Conservation (phyloP, 2,113 vertebrate genomes). For the Rhizomys pruinosus region DNA sequence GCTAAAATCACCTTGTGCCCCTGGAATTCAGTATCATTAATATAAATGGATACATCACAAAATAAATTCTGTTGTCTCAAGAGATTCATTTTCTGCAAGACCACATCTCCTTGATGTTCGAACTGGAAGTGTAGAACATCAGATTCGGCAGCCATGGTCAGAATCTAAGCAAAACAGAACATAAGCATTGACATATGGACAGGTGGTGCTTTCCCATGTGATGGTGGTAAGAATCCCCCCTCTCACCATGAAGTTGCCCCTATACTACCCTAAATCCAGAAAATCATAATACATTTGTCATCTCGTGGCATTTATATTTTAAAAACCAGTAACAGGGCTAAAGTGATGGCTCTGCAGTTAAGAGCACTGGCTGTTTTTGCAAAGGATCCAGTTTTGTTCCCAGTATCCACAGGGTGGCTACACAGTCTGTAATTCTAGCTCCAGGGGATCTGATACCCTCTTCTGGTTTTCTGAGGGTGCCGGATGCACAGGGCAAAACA, state of each 20-base stretch:
- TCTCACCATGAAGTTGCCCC: background rate
- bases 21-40: slow-evolving; percentile 91
- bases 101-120: slow-evolving; percentile 88
- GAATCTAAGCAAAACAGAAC: slow-evolving; percentile 61
- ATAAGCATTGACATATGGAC: background rate
- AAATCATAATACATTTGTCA: slow-evolving; percentile 12
- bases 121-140: slow-evolving; percentile 90
- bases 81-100: slow-evolving; percentile 91
- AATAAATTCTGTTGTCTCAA: slow-evolving; percentile 91
- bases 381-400: too few species aligned
- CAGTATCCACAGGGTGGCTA: too few species aligned
- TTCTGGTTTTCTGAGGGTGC: too few species aligned
- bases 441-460: too few species aligned
- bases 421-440: too few species aligned
- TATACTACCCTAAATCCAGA: slow-evolving; percentile 14
- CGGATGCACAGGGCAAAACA: background rate
- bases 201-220: background rate
- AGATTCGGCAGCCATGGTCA: slow-evolving; percentile 88
- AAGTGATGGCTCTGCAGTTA: too few species aligned
- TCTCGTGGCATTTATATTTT: background rate
- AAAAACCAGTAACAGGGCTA: background rate
- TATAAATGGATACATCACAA: slow-evolving; percentile 90
- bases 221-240: background rate
- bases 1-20: slow-evolving; percentile 91
- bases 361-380: too few species aligned